These are phyloP conservation scores for Morpho deidamia DNA, from an alignment of 2,888 invertebrate species.

Conservation along the genomic window DNA sequence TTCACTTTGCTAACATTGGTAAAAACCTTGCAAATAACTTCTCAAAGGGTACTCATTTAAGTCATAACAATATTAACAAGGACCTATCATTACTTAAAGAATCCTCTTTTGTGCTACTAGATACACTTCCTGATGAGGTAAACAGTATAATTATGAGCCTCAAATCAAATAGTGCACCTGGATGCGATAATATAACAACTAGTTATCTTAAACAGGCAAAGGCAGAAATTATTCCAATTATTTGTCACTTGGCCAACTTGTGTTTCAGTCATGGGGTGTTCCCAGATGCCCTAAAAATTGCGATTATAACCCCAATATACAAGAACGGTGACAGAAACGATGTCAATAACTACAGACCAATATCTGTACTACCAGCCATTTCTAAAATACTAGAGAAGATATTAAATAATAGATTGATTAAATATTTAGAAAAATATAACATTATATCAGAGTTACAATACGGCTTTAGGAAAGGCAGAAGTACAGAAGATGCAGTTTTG, in stretches of 20 bases:
- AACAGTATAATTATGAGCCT: not conserved
- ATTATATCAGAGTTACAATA: not conserved
- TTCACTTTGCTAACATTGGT: too few relatives aligned
- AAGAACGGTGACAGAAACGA: constrained; percentile 1
- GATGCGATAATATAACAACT: not conserved
- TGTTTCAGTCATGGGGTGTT: constrained; percentile 5
- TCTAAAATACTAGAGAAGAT: not conserved
- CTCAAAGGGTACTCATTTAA: too few relatives aligned
- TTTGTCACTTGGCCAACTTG: constrained; percentile 1
- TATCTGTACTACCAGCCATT: not conserved
- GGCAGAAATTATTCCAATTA: not conserved
- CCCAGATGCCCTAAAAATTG: not conserved
- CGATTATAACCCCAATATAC: constrained; percentile 1
- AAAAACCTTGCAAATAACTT: too few relatives aligned
- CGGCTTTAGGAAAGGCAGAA: not conserved
- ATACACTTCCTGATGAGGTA: not conserved
- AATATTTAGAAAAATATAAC: not conserved
- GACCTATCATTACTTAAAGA: not conserved
- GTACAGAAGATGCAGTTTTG: not conserved
- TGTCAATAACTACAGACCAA: constrained; percentile 5
- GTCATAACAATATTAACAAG: too few relatives aligned
- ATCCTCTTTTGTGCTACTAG: constrained; percentile 4
- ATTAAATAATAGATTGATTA: not conserved
- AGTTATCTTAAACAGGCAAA: not conserved
- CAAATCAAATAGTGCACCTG: constrained; percentile 1